A percentile compares a stretch with the other conserved stretches of the same genome.
Evolutionary conservation across 2,797 vertebrate genomes (phyloP).

Genomic region (Enteromius viviparus): DNA sequence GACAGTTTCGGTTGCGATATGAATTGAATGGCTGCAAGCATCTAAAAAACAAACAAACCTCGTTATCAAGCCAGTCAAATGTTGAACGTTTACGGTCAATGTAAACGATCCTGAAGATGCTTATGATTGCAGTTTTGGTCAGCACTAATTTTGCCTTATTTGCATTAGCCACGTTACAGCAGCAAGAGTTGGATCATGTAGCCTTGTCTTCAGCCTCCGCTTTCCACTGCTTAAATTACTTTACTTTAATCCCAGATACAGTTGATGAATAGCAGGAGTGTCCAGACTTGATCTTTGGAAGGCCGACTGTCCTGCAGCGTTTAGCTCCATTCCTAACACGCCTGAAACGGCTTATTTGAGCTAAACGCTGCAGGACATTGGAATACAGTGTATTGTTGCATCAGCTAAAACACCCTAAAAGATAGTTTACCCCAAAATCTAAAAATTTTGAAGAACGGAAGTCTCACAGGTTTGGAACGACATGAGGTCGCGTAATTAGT

Average conservation of each 20-base stretch:
- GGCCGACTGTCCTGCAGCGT: not conserved
- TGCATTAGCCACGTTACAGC: not conserved
- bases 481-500: too few species aligned
- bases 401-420: not conserved
- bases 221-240: not conserved
- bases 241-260: not conserved
- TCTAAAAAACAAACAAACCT: too few species aligned
- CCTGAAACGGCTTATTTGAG: not conserved
- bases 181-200: not conserved
- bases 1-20: not conserved
- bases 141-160: not conserved
- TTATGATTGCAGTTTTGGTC: not conserved
- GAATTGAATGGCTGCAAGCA: not conserved
- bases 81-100: too few species aligned
- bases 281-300: not conserved
- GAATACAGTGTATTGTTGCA: not conserved
- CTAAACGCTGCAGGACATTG: not conserved
- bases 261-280: not conserved
- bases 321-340: not conserved
- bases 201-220: not conserved
- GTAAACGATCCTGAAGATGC: not conserved
- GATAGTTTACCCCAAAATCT: not conserved
- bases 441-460: not conserved
- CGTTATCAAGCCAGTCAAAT: not conserved
- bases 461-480: too few species aligned